These are phyloP conservation scores for Percopsis transmontana DNA, from an alignment of 2,113 vertebrate species.

Conservation along the genomic window DNA sequence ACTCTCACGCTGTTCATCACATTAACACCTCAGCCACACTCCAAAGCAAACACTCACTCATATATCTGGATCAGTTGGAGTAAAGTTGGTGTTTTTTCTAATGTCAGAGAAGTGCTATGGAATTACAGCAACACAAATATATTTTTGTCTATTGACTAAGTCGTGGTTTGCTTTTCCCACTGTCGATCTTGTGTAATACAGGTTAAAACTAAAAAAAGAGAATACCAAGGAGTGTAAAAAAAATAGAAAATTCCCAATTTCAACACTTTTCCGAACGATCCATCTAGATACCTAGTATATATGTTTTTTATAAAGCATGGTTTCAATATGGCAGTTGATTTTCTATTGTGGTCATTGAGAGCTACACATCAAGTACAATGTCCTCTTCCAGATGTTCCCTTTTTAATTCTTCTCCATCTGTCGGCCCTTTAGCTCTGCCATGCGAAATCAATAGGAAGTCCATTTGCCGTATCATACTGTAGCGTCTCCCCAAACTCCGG, in stretches of 20 bases:
- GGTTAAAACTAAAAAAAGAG: neutral
- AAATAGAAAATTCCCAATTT: neutral
- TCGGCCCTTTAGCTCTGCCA: slow-evolving; percentile 40
- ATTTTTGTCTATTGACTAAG: slow-evolving; percentile 12
- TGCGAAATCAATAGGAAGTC: slow-evolving; percentile 78
- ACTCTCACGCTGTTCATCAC: slow-evolving; percentile 71
- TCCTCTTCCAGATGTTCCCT: slow-evolving; percentile 67
- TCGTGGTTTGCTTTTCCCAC: neutral
- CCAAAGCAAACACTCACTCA: slow-evolving; percentile 40
- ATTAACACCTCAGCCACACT: slow-evolving; percentile 65
- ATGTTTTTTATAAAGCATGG: neutral
- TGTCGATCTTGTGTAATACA: slow-evolving; percentile 6
- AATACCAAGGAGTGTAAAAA: neutral
- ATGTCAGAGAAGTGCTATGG: neutral
- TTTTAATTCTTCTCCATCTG: slow-evolving; percentile 69
- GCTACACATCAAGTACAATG: slow-evolving; percentile 18
- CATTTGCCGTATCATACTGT: slow-evolving; percentile 79
- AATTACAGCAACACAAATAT: neutral
- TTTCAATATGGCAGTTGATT: slow-evolving; percentile 8
- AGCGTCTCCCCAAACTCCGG: slow-evolving; percentile 71
- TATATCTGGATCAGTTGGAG: slow-evolving; percentile 55
- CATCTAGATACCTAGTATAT: too few relatives aligned
- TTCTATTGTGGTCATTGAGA: slow-evolving; percentile 20
- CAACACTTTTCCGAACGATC: too few relatives aligned
- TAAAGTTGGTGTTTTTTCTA: slow-evolving; percentile 48